Percentiles rank a stretch among this genome's conserved stretches.
Evolutionary conservation across 2,888 invertebrate genomes (phyloP).

Genomic region (Sphinx pinastri): DNA sequence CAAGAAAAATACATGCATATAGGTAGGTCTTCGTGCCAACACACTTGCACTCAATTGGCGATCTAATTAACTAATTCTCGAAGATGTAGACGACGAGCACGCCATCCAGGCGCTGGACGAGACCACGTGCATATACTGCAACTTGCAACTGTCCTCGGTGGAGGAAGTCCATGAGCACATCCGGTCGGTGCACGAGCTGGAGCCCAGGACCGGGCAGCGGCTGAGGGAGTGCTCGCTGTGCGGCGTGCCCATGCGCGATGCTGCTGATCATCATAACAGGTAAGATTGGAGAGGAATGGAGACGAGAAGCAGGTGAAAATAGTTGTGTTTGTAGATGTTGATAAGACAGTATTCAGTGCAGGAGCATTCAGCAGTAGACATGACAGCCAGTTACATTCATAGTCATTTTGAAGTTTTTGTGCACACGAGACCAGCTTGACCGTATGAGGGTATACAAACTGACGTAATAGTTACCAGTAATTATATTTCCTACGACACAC

Average conservation of each 20-base stretch:
- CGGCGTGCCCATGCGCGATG: conserved; percentile 58
- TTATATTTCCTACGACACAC: too few species aligned
- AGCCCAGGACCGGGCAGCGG: conserved; percentile 54
- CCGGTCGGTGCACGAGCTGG: conserved; percentile 56
- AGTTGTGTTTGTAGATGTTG: neutral
- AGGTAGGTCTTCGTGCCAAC: too few species aligned
- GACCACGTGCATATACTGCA: conserved; percentile 65
- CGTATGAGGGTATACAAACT: too few species aligned
- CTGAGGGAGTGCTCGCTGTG: conserved; percentile 64
- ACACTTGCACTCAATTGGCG: too few species aligned
- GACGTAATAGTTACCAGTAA: too few species aligned
- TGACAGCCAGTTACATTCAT: too few species aligned
- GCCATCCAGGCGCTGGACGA: conserved; percentile 64
- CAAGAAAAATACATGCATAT: too few species aligned
- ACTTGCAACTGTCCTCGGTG: conserved; percentile 48
- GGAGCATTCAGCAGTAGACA: neutral
- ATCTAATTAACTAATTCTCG: conserved; percentile 28
- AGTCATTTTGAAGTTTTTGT: too few species aligned
- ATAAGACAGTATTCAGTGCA: neutral
- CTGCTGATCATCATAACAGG: conserved; percentile 64
- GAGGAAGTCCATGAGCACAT: conserved; percentile 60
- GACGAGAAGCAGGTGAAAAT: neutral
- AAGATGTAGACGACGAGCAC: conserved; percentile 55
- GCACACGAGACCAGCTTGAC: too few species aligned
- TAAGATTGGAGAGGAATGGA: conserved; percentile 30